Evolutionary conservation across 2,888 invertebrate species (phyloP).

Genomic region (Ctena decussata): DNA sequence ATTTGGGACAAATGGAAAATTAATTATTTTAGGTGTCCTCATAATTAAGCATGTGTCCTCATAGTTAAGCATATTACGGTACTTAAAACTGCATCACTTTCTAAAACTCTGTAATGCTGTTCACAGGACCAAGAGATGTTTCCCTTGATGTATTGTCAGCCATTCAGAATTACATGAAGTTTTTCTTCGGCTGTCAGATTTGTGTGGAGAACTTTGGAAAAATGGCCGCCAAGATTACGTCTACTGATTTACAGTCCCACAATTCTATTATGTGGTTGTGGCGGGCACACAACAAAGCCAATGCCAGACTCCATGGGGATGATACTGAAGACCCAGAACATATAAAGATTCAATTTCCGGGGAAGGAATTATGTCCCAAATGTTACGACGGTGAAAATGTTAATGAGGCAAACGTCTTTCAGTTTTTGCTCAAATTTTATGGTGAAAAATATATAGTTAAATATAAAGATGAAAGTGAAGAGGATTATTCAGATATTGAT

Average conservation of each 20-base stretch:
- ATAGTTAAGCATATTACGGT: too few species aligned
- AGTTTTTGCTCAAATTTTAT: conserved; percentile 77
- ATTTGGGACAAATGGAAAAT: too few species aligned
- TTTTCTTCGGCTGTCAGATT: conserved; percentile 97
- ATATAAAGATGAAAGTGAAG: conserved; percentile 6
- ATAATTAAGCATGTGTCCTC: too few species aligned
- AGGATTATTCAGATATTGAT: neutral
- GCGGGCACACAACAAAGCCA: conserved; percentile 96
- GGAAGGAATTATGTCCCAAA: conserved; percentile 89
- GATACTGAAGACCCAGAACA: conserved; percentile 95
- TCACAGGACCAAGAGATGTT: conserved; percentile 63
- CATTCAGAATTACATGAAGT: conserved; percentile 90
- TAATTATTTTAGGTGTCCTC: too few species aligned
- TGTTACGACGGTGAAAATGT: conserved; percentile 73
- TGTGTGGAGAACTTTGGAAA: conserved; percentile 96
- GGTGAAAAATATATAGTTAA: conserved; percentile 67
- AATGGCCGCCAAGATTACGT: conserved; percentile 92
- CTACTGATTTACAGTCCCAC: conserved; percentile 91
- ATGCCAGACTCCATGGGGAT: conserved; percentile 94
- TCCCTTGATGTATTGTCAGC: conserved; percentile 72
- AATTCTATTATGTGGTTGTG: conserved; percentile 96
- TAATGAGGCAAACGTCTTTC: conserved; percentile 70
- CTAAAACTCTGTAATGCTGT: too few species aligned
- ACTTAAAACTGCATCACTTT: too few species aligned
- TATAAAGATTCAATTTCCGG: conserved; percentile 96